Percentiles rank a stretch among this genome's conserved stretches.
Evolutionary conservation across 2,113 vertebrate species (phyloP).

Genomic region (Plotosus lineatus): DNA sequence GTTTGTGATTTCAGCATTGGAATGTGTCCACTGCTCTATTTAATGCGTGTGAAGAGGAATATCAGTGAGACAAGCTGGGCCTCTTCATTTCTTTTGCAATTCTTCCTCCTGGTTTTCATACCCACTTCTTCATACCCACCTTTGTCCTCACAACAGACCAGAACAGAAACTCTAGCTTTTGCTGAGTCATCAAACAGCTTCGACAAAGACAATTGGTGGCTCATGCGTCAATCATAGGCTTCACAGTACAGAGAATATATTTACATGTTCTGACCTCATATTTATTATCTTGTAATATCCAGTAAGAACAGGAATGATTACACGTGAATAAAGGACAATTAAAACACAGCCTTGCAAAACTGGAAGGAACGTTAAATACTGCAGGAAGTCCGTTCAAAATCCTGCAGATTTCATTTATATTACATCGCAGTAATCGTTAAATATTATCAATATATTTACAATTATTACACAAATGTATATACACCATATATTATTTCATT

Average conservation of each 20-base stretch:
- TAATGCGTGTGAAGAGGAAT: conserved; percentile 35
- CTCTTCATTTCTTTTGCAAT: conserved; percentile 59
- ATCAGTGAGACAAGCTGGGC: conserved; percentile 41
- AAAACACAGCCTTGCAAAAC: not conserved
- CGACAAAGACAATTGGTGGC: conserved; percentile 65
- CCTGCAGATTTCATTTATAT: not conserved
- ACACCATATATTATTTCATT: too few species aligned
- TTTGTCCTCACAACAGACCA: conserved; percentile 68
- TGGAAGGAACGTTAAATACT: not conserved
- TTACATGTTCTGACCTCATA: conserved; percentile 66
- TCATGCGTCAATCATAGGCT: conserved; percentile 62
- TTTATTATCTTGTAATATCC: conserved; percentile 49
- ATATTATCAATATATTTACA: too few species aligned
- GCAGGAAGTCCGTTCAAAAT: not conserved
- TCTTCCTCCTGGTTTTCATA: conserved; percentile 50
- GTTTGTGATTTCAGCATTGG: conserved; percentile 61
- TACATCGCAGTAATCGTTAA: too few species aligned
- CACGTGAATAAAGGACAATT: too few species aligned
- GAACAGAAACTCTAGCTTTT: conserved; percentile 63
- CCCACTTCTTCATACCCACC: conserved; percentile 57
- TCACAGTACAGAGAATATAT: conserved; percentile 66
- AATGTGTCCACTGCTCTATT: conserved; percentile 40
- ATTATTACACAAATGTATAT: too few species aligned
- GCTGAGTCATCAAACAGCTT: conserved; percentile 69
- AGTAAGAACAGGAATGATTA: conserved; percentile 31